phyloP scores from a whole-genome alignment of 2,888 invertebrate genomes.

The Phlogophora meticulosa region DNA sequence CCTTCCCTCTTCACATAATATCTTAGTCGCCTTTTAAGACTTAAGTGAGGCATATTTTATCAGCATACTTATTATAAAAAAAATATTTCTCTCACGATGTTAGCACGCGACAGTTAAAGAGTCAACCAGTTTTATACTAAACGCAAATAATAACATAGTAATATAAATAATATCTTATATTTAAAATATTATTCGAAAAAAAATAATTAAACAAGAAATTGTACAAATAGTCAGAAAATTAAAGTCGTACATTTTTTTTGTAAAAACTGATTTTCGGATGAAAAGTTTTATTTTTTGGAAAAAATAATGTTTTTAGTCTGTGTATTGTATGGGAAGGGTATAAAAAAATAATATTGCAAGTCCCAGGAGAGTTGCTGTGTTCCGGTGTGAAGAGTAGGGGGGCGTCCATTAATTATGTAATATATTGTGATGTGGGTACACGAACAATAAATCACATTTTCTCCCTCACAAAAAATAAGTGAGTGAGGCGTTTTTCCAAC shows the following conservation, averaged over 20 bases:
- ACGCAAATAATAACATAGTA: constrained; percentile 58
- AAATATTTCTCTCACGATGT: constrained; percentile 13
- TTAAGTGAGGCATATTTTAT: constrained; percentile 6
- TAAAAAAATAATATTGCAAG: not conserved
- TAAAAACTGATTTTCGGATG: not conserved
- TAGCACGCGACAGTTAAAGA: not conserved
- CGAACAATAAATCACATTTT: too few species aligned
- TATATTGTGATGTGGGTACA: too few species aligned
- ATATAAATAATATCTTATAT: constrained; percentile 49
- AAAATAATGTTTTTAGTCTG: not conserved
- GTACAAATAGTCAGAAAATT: constrained; percentile 53
- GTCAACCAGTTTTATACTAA: constrained; percentile 37
- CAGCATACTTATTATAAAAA: not conserved
- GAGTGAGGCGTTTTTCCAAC: too few species aligned
- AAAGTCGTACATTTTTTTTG: constrained; percentile 16
- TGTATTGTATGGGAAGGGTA: constrained; percentile 5
- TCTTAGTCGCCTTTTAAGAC: too few species aligned
- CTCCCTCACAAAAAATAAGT: too few species aligned
- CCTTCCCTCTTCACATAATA: not conserved
- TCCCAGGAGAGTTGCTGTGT: too few species aligned
- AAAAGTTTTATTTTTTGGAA: not conserved
- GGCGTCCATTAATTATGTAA: too few species aligned
- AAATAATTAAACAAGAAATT: constrained; percentile 47
- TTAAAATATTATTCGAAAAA: constrained; percentile 27
- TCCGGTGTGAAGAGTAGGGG: too few species aligned